Evolutionary conservation across 2,797 vertebrate genomes (phyloP), one percentile per base, ranked within the genome.

Genomic region (Malacoctenus gilli): DNA sequence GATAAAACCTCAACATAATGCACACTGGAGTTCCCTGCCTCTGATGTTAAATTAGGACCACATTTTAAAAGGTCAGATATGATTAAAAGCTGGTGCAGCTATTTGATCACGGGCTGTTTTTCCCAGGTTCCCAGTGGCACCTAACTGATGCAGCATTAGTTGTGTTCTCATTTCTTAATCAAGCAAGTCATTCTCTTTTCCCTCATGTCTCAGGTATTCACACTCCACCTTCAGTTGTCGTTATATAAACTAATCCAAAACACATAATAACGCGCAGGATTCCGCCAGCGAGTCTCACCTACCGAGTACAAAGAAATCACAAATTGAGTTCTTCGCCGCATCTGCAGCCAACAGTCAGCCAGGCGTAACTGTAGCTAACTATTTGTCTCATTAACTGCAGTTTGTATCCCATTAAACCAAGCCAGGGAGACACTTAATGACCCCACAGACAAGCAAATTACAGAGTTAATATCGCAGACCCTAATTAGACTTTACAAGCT

Each of bases 401-500:
- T 85, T 89, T 87, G 83, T 79, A 75, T 87, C 75, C 77, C 74
- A 87, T 89, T 88, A 89, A 82, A 83, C 23, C 30, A 35, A 68
- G 77, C 73, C 57, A n/a, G 72, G 72, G 82, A 80, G 78, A 79
- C 76, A 63, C 84, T 77, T 89, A 89, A 85, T 81, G 79, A 81
- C 75, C 73, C 74, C 77, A 68, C 80, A 85, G 82, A 80, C 68
- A 11, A 86, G 85, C 84, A 86, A 90, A 90, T 89, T 86, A 88
- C 85, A 86, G 86, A 85, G 70, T 74, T 82, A 85, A 87, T 85
- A 80, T 71, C 68, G 75, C 54, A 64, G 86, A 88, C 90, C 89
- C 87, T 90, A 84, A 89, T 91, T 91, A 88, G 70, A 78, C 80
- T 85, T 87, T 82, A 90, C 87, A 70, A 79, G 86, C 82, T 75